These are phyloP conservation scores for Lepidurus couesii DNA, from an alignment of 1,140 invertebrate species.

Conservation along the genomic window DNA sequence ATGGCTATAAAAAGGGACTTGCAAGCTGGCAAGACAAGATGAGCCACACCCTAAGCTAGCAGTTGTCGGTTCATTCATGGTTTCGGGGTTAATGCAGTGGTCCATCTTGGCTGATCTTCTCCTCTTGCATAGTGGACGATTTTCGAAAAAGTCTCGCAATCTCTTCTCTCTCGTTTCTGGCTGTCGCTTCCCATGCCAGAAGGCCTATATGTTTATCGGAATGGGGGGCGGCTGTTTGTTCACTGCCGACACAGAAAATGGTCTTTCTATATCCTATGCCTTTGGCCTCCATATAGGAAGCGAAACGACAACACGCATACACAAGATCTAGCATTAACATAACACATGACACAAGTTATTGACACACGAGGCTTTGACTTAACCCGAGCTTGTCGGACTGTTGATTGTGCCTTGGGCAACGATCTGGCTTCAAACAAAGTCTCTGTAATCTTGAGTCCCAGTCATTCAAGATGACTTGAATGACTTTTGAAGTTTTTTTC, in stretches of 20 bases:
- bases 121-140: no score
- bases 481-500: neutral
- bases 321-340: conserved; percentile 10
- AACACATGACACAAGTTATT: conserved; percentile 14
- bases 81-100: neutral
- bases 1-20: neutral
- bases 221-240: conserved; percentile 11
- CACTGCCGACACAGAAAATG: conserved; percentile 10
- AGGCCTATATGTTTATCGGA: neutral
- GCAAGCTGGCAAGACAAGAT: neutral
- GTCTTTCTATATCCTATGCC: neutral
- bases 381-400: neutral
- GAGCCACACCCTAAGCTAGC: neutral
- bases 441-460: neutral
- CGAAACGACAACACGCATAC: neutral
- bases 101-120: no score
- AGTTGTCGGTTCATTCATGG: conserved; percentile 13
- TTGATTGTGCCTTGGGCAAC: neutral
- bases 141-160: no score
- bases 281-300: neutral
- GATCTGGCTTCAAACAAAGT: neutral
- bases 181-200: conserved; percentile 8
- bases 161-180: neutral
- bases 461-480: neutral
- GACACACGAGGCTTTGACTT: neutral